Evolutionary conservation across 2,113 vertebrate species (phyloP).

Genomic region (Phaetusa simplex): DNA sequence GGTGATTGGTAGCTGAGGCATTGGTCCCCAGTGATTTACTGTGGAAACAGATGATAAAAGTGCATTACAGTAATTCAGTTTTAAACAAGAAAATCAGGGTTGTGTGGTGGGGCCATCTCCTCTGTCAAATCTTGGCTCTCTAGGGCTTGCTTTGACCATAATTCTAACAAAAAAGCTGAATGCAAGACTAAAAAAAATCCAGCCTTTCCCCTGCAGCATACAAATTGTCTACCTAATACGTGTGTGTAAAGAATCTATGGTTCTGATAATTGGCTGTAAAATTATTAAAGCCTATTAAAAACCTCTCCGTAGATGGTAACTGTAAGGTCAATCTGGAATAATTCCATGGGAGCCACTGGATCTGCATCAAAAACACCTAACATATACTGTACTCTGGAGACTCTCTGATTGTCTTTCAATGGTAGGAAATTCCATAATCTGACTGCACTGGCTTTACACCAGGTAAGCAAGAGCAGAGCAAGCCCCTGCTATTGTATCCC

Average conservation of each 20-base stretch:
- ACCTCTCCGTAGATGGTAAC: background rate
- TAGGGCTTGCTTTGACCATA: background rate
- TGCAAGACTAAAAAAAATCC: background rate
- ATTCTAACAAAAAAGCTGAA: background rate
- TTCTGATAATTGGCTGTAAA: background rate
- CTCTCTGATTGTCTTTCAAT: background rate
- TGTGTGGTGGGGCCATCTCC: background rate
- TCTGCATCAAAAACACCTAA: background rate
- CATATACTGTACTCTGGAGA: background rate
- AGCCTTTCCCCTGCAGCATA: background rate
- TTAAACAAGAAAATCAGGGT: background rate
- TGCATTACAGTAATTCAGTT: background rate
- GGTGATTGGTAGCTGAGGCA: constrained; percentile 39
- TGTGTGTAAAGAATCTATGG: background rate
- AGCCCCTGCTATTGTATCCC: background rate
- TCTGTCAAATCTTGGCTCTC: background rate
- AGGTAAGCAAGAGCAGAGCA: background rate
- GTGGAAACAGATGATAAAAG: constrained; percentile 46
- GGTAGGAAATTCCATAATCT: background rate
- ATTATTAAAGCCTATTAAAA: background rate
- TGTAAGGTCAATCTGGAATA: background rate
- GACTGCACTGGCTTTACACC: background rate
- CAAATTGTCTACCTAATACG: background rate
- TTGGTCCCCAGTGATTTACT: background rate
- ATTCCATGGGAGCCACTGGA: background rate